Evolutionary conservation across 2,113 vertebrate genomes (phyloP), one percentile per base, ranked within the genome.

Genomic region (Nyctereutes procyonoides): DNA sequence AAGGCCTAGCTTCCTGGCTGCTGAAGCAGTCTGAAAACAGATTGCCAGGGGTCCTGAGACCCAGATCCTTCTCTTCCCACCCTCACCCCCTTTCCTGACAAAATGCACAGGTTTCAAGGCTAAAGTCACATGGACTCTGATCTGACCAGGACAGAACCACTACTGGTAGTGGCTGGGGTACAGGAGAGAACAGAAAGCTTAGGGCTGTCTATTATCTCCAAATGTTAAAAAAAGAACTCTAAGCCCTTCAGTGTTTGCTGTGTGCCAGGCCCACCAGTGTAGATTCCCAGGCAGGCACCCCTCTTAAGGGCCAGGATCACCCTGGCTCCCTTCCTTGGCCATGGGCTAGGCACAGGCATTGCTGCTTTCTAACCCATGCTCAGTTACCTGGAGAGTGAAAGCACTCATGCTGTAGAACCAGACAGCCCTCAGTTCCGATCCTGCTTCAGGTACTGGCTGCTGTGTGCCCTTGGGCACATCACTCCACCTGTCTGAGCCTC

Each of bases 181-280:
- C 17, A 58, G 35, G 28, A 77, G 20, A 85, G 60, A 86, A 67
- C 15, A 20, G 55, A 38, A 56, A 24, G 11, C 73, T 67, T 38
- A 43, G 32, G 5, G 56, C 10, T 88, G 58, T 26, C 43, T 32
- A 1, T 58, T 58, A 9, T 43, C 16, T 28, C 17, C 65, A 63
- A 76, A 35, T 35, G 30, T 10, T 60, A 43, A 43, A 60, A 79
- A 15, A 69, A 82, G 35, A 76, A 32, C 26, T 22, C 28, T 7
- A 35, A 8, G 30, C 24, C 13, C 28, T 20, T 79, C 43, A 7
- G 26, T 32, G 62, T 67, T 67, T 8, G 13, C 15, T 51, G 12
- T 3, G 8, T 35, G 48, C 86, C 30, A 26, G 56, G 17, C 19
- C 15, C 24, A 12, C 4, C 0, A 3, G 28, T 8, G 0, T 30